A percentile compares a stretch with the other conserved stretches of the same genome.
Evolutionary conservation across 2,113 vertebrate genomes (phyloP).

Genomic region (Pedionomus torquatus): DNA sequence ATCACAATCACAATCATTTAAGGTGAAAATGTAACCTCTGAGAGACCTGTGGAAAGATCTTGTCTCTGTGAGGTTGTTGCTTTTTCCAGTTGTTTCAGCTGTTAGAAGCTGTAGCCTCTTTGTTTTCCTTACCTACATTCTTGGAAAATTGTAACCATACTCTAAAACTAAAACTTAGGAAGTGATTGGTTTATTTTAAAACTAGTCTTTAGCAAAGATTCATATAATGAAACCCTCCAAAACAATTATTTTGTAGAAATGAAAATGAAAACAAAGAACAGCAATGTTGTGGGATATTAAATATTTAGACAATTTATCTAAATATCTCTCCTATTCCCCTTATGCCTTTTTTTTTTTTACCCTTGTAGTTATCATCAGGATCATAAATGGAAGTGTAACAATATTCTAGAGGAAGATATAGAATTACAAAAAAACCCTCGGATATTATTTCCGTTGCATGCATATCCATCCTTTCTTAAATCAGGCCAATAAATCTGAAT

Average conservation of each 20-base stretch:
- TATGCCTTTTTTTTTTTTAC: not conserved
- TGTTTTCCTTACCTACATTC: not conserved
- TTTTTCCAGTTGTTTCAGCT: not conserved
- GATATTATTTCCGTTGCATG: not conserved
- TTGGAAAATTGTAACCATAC: not conserved
- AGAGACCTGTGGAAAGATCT: not conserved
- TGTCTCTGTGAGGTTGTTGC: not conserved
- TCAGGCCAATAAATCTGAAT: not conserved
- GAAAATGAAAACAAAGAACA: not conserved
- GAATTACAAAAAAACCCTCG: not conserved
- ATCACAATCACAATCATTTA: not conserved
- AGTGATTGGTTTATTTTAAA: not conserved
- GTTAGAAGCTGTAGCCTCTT: not conserved
- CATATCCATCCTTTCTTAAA: not conserved
- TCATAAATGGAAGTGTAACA: slow-evolving; percentile 8
- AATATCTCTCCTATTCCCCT: not conserved
- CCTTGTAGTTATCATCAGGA: not conserved
- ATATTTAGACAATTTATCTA: not conserved
- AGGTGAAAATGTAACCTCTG: not conserved
- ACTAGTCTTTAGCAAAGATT: not conserved
- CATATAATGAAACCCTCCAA: not conserved
- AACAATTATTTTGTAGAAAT: not conserved
- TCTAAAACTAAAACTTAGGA: not conserved
- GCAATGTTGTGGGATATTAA: not conserved
- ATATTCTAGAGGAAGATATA: not conserved